Conservation (phyloP, 1,140 invertebrate genomes). For the Rhynchophorus ferrugineus region DNA sequence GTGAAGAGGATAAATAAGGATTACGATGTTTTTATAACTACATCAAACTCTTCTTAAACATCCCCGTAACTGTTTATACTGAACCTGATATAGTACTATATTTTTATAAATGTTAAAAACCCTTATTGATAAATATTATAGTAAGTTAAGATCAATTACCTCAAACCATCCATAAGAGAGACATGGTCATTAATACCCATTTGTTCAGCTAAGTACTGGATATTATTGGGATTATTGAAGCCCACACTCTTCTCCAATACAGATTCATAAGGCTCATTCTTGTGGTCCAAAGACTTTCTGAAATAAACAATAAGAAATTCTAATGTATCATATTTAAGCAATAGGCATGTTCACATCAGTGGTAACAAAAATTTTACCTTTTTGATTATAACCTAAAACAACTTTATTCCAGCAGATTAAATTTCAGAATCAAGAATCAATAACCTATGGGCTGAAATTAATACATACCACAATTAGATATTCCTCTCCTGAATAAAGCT, state of each 20-base stretch:
- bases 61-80: too few relatives aligned
- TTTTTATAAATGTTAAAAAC: too few relatives aligned
- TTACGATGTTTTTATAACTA: too few relatives aligned
- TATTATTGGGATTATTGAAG: slow-evolving; percentile 85
- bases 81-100: too few relatives aligned
- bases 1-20: too few relatives aligned
- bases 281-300: slow-evolving; percentile 72
- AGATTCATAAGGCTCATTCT: slow-evolving; percentile 73
- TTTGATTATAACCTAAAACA: slow-evolving; percentile 4
- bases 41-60: too few relatives aligned
- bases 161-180: slow-evolving; percentile 67
- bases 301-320: slow-evolving; percentile 31
- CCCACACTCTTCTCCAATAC: slow-evolving; percentile 75
- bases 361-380: slow-evolving; percentile 6
- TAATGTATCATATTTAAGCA: too few relatives aligned
- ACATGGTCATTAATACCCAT: slow-evolving; percentile 64
- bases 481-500: slow-evolving; percentile 4
- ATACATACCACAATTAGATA: slow-evolving; percentile 12
- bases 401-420: background rate
- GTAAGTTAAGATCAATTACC: slow-evolving; percentile 47
- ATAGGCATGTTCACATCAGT: too few relatives aligned
- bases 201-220: slow-evolving; percentile 65
- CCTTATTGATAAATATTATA: too few relatives aligned
- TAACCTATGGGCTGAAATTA: background rate
- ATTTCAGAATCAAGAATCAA: background rate